Evolutionary conservation across 2,888 invertebrate genomes (phyloP).

Genomic region (Orthonychiurus folsomi): DNA sequence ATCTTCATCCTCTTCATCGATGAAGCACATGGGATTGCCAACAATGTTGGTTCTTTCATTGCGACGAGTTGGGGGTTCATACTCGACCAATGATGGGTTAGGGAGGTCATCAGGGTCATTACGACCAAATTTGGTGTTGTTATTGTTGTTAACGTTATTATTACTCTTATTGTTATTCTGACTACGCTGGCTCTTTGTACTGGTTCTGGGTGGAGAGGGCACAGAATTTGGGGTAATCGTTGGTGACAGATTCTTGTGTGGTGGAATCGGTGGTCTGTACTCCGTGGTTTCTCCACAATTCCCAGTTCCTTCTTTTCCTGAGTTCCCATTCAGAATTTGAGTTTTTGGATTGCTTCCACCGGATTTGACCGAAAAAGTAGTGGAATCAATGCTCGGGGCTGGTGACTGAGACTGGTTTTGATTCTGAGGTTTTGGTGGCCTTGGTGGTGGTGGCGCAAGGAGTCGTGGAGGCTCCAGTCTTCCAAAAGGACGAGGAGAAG

Average conservation of each 20-base stretch:
- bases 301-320: no score
- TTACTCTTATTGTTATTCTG: slow-evolving; percentile 18
- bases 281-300: slow-evolving; percentile 46
- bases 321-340: neutral
- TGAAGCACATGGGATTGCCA: slow-evolving; percentile 78
- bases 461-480: slow-evolving; percentile 44
- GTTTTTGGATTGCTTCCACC: neutral
- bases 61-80: slow-evolving; percentile 13
- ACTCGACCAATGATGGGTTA: slow-evolving; percentile 39
- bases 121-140: slow-evolving; percentile 17
- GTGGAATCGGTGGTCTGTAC: slow-evolving; percentile 80
- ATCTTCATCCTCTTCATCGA: slow-evolving; percentile 43
- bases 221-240: slow-evolving; percentile 40
- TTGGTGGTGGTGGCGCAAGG: slow-evolving; percentile 32
- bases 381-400: slow-evolving; percentile 30
- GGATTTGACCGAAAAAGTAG: slow-evolving; percentile 38
- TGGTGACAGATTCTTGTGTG: slow-evolving; percentile 56
- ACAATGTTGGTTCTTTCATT: slow-evolving; percentile 62
- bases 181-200: slow-evolving; percentile 13
- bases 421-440: slow-evolving; percentile 30
- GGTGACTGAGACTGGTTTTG: neutral
- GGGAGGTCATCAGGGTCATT: slow-evolving; percentile 24
- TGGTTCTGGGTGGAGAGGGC: slow-evolving; percentile 44
- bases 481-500: slow-evolving; percentile 39
- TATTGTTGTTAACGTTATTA: slow-evolving; percentile 18